Evolutionary conservation across 2,888 invertebrate genomes (phyloP).

Genomic region (Polymixis lichenea): DNA sequence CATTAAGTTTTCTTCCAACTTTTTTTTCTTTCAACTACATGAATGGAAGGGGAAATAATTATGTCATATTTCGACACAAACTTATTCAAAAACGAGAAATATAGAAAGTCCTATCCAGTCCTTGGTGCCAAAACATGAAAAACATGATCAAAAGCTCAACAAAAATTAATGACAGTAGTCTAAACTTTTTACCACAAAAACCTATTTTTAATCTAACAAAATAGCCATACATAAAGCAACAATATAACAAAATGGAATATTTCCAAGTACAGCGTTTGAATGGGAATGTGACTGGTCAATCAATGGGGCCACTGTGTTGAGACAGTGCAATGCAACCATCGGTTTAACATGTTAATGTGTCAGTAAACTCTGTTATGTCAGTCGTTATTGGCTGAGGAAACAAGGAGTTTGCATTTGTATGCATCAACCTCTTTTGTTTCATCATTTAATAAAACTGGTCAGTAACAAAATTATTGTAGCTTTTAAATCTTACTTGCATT

Average conservation of each 20-base stretch:
- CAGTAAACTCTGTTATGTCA: constrained; percentile 69
- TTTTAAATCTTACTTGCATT: not conserved
- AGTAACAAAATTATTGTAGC: not conserved
- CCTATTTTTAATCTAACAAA: constrained; percentile 22
- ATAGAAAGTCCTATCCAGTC: not conserved
- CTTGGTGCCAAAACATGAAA: not conserved
- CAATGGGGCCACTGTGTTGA: constrained; percentile 67
- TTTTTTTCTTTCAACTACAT: too few species aligned
- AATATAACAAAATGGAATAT: constrained; percentile 60
- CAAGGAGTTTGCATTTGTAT: constrained; percentile 43
- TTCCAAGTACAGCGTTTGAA: constrained; percentile 66
- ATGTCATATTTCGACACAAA: not conserved
- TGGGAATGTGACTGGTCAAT: constrained; percentile 64
- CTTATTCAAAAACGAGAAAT: not conserved
- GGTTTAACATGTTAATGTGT: constrained; percentile 67
- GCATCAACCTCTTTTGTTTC: constrained; percentile 23
- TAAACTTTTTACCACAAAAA: not conserved
- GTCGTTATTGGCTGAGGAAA: constrained; percentile 47
- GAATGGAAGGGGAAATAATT: not conserved
- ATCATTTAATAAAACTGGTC: constrained; percentile 17
- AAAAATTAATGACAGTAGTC: not conserved
- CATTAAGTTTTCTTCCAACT: too few species aligned
- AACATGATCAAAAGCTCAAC: not conserved
- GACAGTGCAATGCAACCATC: constrained; percentile 63
- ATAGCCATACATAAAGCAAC: constrained; percentile 34